Percentiles rank a stretch among this genome's conserved stretches.
Conservation (phyloP, 2,113 vertebrate species). For the Dendrocopos noguchii region DNA sequence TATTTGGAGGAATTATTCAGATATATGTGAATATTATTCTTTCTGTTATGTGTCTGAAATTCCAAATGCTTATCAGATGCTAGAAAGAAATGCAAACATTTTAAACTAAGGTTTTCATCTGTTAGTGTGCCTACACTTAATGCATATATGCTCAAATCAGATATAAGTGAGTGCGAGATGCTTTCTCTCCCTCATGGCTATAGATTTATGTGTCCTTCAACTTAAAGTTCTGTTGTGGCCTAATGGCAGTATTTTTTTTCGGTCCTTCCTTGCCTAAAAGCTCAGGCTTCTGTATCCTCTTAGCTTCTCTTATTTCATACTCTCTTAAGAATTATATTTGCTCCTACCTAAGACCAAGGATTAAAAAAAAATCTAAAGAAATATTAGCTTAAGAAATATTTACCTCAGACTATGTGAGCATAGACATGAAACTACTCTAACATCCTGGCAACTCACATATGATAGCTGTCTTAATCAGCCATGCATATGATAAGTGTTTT, state of each 20-base stretch:
- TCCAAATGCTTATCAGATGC: not conserved
- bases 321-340: not conserved
- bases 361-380: not conserved
- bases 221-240: not conserved
- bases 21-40: not conserved
- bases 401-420: accelerated
- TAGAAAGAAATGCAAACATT: not conserved
- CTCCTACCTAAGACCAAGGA: not conserved
- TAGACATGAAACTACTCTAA: not conserved
- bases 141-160: not conserved
- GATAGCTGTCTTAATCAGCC: not conserved
- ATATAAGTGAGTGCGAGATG: not conserved
- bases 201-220: not conserved
- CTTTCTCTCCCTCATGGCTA: not conserved
- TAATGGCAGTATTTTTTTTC: not conserved
- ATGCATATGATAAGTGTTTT: not conserved
- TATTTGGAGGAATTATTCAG: not conserved
- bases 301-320: not conserved
- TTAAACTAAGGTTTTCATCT: not conserved
- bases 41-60: not conserved
- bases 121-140: not conserved
- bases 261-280: not conserved
- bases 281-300: not conserved
- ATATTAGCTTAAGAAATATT: not conserved
- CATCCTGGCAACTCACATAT: not conserved